A percentile compares a stretch with the other conserved stretches of the same genome.
These are phyloP conservation scores for Dugesia japonica DNA, from an alignment of 2,888 invertebrate species.

Conservation along the genomic window DNA sequence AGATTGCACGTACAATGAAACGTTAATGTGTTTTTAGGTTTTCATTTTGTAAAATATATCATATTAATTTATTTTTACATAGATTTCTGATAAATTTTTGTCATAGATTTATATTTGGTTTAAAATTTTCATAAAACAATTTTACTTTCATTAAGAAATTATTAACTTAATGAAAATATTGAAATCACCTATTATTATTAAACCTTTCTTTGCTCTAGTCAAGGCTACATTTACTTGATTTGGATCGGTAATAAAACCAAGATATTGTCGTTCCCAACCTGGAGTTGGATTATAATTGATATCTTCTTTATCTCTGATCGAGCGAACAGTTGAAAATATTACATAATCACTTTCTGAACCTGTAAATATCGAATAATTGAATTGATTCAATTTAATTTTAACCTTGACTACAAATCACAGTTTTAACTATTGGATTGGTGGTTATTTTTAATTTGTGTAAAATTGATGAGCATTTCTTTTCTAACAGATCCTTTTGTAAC, in stretches of 20 bases:
- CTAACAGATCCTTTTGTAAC: constrained; percentile 39
- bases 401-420: constrained; percentile 40
- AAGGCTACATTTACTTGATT: constrained; percentile 43
- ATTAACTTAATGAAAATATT: no score
- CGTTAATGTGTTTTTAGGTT: no score
- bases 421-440: constrained; percentile 36
- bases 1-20: no score
- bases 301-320: constrained; percentile 38
- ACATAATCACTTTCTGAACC: constrained; percentile 43
- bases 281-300: constrained; percentile 38
- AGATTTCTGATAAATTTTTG: no score
- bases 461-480: constrained; percentile 35
- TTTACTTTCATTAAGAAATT: no score
- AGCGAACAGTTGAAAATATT: constrained; percentile 41
- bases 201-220: constrained; percentile 41
- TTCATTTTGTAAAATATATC: no score
- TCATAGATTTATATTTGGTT: no score
- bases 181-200: constrained; percentile 42
- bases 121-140: no score
- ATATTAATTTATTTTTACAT: no score
- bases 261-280: constrained; percentile 41
- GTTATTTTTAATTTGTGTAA: neutral
- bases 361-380: no score
- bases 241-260: constrained; percentile 43
- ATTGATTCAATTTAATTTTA: no score